Evolutionary conservation across 2,888 invertebrate species (phyloP).

Genomic region (Lycophotia porphyrea): DNA sequence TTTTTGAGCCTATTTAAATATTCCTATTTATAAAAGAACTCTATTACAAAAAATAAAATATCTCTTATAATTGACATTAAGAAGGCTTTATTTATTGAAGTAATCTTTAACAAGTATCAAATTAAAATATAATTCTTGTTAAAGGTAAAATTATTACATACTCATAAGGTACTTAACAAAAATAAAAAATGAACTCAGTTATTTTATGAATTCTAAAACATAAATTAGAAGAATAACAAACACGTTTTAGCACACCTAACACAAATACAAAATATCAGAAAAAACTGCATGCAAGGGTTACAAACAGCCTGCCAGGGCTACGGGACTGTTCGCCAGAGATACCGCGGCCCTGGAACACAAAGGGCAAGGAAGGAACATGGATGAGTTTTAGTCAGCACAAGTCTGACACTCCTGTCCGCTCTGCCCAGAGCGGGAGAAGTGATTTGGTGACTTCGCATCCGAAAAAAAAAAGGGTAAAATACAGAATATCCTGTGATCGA

Average conservation of each 20-base stretch:
- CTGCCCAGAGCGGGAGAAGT: too few species aligned
- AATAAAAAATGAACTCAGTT: too few species aligned
- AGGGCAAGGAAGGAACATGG: too few species aligned
- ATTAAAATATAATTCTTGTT: background rate
- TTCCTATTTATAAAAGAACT: background rate
- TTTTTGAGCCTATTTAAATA: background rate
- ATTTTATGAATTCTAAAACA: background rate
- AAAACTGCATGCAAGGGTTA: constrained; percentile 38
- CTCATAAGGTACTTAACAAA: too few species aligned
- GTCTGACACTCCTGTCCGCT: too few species aligned
- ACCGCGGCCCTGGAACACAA: too few species aligned
- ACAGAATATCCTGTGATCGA: constrained; percentile 20
- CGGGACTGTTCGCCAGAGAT: too few species aligned
- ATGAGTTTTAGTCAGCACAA: too few species aligned
- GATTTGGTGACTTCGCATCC: too few species aligned
- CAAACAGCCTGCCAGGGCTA: too few species aligned
- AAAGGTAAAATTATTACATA: background rate
- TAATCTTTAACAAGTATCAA: background rate
- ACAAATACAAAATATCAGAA: constrained; percentile 27
- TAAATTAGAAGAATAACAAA: background rate
- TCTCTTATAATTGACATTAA: background rate
- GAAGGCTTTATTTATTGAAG: background rate
- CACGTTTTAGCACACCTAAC: background rate
- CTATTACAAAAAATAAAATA: background rate
- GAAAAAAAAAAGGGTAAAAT: too few species aligned